Evolutionary conservation across 1,140 invertebrate species (phyloP), one percentile per base, ranked within the genome.

Genomic region (Riptortus pedestris): DNA sequence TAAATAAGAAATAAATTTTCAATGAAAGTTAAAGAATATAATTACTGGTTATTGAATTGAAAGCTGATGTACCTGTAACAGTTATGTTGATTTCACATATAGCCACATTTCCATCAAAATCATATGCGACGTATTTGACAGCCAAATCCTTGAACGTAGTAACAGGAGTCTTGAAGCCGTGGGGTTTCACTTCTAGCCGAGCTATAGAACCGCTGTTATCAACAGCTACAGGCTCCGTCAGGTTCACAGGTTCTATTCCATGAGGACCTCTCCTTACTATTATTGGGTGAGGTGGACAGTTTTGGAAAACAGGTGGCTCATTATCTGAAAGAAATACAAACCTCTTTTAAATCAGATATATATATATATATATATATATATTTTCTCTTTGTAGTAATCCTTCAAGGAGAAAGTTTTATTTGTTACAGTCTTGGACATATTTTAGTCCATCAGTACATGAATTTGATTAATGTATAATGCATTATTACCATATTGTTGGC

Each of bases 81-180:
- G 91, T 94, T 20, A 96, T 93, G 70, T 95, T 95, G 3, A 97
- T 91, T 79, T 93, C 88, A 72, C 94, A 98, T 73, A 96, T 95
- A 26, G 93, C 94, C 24, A 95, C 91, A 72, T 98, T 97, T 67
- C 94, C 94, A 74, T 97, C 93, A 71, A 92, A 93, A 78, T 98
- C 94, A 71, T 91, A 96, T 0, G 94, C 94, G 2, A 94, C 85
- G 71, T 97, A 98, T 79, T 95, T 90, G 0, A 97, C 90, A 43
- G 93, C 87, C 65, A 88, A 91, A 66, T 96, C 91, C 71, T 93
- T 83, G 73, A 96, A 94, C 24, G 96, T 83, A 69, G 86, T 84
- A 68, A 89, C 81, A 0, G 93, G 93, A 1, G 91, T 93, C 71
- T 83, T 86, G 75, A 97, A 96, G 67, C 89, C 90, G 64, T 87